Evolutionary conservation across 2,888 invertebrate species (phyloP).

Genomic region (Dromius quadrimaculatus): DNA sequence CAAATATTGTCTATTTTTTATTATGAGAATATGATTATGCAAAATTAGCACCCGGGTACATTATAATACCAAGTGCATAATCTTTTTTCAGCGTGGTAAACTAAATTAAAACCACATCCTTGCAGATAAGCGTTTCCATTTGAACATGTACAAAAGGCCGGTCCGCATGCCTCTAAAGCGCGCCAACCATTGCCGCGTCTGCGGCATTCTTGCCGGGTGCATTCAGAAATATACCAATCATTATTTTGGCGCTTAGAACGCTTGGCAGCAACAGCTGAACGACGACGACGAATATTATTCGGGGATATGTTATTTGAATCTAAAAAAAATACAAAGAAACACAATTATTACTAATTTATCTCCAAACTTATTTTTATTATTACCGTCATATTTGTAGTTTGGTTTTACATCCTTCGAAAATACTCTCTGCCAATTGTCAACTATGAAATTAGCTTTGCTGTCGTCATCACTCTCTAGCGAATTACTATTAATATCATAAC

Average conservation of each 20-base stretch:
- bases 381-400: too few species aligned
- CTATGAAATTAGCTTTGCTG: too few species aligned
- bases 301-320: background rate
- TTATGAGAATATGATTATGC: too few species aligned
- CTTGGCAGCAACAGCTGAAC: background rate
- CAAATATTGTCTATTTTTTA: too few species aligned
- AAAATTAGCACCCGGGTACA: conserved; percentile 30
- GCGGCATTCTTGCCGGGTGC: conserved; percentile 8
- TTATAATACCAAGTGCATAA: conserved; percentile 17
- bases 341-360: too few species aligned
- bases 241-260: background rate
- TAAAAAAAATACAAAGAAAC: background rate
- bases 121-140: conserved; percentile 13
- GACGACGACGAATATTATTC: background rate
- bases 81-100: conserved; percentile 2
- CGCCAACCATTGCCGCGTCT: conserved; percentile 14
- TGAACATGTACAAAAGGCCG: conserved; percentile 8
- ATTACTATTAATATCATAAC: too few species aligned
- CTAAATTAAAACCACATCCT: conserved; percentile 3
- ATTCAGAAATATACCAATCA: background rate
- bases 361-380: too few species aligned
- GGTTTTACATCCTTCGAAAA: too few species aligned
- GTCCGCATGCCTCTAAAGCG: conserved; percentile 17
- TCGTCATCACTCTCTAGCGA: too few species aligned
- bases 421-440: too few species aligned